Evolutionary conservation across 1,140 invertebrate species (phyloP).

Genomic region (Brachionus sp.): DNA sequence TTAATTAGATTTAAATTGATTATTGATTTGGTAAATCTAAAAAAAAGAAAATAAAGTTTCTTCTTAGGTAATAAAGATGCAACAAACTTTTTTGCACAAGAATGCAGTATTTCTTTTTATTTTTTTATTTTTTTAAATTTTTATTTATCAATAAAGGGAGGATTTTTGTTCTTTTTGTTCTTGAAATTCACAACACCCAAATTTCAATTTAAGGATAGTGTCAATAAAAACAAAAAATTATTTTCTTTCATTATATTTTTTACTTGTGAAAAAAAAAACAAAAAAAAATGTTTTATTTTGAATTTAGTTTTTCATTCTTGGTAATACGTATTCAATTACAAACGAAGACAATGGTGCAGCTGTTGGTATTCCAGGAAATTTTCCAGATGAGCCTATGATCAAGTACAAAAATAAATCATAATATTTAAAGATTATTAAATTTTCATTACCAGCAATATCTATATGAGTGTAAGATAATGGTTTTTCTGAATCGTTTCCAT

Average conservation of each 20-base stretch:
- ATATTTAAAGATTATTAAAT: not conserved
- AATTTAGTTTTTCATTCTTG: not conserved
- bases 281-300: not conserved
- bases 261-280: not conserved
- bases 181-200: no score
- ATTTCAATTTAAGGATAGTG: no score
- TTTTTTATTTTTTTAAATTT: not conserved
- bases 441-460: conserved; percentile 37
- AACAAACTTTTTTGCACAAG: no score
- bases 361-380: conserved; percentile 39
- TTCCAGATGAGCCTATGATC: not conserved
- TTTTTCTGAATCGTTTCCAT: conserved; percentile 2
- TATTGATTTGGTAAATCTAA: no score
- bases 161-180: no score
- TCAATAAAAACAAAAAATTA: no score
- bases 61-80: no score
- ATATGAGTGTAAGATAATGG: conserved; percentile 43
- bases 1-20: no score
- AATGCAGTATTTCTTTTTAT: no score
- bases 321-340: conserved; percentile 22
- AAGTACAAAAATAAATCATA: not conserved
- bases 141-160: no score
- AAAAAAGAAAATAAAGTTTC: no score
- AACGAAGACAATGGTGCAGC: conserved; percentile 39
- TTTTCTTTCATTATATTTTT: no score